A percentile compares a stretch with the other conserved stretches of the same genome.
Evolutionary conservation across 2,888 invertebrate species (phyloP).

Genomic region (Acrobasis repandana): DNA sequence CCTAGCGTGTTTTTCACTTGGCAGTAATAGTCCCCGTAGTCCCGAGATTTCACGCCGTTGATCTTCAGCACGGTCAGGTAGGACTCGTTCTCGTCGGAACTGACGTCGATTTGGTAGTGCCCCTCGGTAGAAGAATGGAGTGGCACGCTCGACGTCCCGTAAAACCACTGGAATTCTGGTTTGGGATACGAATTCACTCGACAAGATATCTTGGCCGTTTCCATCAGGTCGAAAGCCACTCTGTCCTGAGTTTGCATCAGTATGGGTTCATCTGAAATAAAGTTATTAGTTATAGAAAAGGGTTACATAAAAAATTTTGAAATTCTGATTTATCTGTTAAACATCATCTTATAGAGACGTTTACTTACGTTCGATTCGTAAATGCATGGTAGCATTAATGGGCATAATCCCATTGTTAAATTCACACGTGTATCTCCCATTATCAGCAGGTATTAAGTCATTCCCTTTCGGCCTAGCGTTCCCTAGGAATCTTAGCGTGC

Average conservation of each 20-base stretch:
- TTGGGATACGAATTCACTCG: conserved; percentile 95
- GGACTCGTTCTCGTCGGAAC: conserved; percentile 91
- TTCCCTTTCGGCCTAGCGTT: conserved; percentile 89
- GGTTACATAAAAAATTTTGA: conserved; percentile 11
- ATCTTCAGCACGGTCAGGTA: conserved; percentile 90
- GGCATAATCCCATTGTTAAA: conserved; percentile 95
- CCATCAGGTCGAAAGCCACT: conserved; percentile 93
- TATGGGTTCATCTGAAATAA: conserved; percentile 90
- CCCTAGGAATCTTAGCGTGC: conserved; percentile 90
- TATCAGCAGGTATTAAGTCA: conserved; percentile 91
- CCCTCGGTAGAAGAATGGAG: conserved; percentile 91
- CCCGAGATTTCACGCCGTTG: conserved; percentile 89
- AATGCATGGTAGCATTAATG: conserved; percentile 94
- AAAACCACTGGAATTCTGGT: conserved; percentile 96
- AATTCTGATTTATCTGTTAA: background rate
- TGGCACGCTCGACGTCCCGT: conserved; percentile 88
- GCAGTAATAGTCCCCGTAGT: conserved; percentile 96
- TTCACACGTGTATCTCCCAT: conserved; percentile 93
- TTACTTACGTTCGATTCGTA: conserved; percentile 93
- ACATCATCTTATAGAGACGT: conserved; percentile 21
- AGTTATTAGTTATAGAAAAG: background rate
- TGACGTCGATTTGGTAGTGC: conserved; percentile 92
- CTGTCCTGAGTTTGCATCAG: conserved; percentile 92
- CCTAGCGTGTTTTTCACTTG: conserved; percentile 93
- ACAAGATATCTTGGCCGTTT: conserved; percentile 93